Conservation (phyloP, 37 sponge, comb jelly and placozoan species). For the Haliclona indistincta region DNA sequence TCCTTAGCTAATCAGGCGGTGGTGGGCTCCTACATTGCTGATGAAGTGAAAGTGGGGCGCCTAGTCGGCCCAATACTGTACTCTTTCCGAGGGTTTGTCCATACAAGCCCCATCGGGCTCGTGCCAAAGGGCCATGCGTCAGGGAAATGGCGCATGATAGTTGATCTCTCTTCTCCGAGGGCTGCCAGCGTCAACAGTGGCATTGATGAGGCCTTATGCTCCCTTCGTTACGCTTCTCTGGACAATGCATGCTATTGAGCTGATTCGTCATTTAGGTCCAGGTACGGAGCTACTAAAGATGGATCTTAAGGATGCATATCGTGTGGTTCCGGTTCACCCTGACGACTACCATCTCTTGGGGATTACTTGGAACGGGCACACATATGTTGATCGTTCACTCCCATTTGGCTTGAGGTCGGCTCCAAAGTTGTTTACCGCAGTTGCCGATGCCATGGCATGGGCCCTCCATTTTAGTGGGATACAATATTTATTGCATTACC, state of each 20-base stretch:
- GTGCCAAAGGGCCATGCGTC: no score
- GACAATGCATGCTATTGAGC: no score
- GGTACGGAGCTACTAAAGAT: background rate
- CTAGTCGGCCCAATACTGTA: no score
- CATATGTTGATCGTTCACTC: background rate
- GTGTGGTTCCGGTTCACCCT: background rate
- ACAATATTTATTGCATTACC: background rate
- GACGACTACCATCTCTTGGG: background rate
- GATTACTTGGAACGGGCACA: background rate
- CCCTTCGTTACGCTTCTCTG: no score
- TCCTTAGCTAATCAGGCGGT: background rate
- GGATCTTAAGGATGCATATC: background rate
- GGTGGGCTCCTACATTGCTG: background rate
- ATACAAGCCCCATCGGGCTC: no score
- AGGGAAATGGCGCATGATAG: no score
- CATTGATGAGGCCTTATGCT: no score
- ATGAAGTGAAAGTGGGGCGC: no score
- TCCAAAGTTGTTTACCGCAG: background rate
- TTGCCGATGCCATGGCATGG: background rate
- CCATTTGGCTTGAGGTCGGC: background rate
- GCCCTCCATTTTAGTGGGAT: background rate
- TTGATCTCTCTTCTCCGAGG: no score
- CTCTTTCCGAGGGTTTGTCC: no score
- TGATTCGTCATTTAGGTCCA: no score
- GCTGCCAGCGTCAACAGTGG: no score